phyloP scores from a whole-genome alignment of 2,888 invertebrate species.

The Trissolcus brochymenae region DNA sequence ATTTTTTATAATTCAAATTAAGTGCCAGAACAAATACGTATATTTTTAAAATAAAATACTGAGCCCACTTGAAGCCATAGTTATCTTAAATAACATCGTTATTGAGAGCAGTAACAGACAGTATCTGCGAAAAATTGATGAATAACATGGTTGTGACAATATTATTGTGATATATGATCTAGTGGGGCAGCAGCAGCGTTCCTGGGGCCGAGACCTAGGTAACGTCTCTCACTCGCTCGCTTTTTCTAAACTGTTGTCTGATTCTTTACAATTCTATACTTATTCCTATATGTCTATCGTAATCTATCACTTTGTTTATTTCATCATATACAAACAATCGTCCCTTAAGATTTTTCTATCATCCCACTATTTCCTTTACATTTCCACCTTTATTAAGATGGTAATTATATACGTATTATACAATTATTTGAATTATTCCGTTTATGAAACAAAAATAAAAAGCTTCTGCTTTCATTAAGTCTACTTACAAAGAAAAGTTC shows the following conservation, averaged over 20 bases:
- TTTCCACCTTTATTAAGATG: too few relatives aligned
- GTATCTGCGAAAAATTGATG: constrained; percentile 59
- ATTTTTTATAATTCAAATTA: too few relatives aligned
- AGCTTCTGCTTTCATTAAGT: too few relatives aligned
- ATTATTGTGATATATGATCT: constrained; percentile 77
- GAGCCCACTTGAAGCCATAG: constrained; percentile 30
- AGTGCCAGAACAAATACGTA: neutral
- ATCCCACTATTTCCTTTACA: too few relatives aligned
- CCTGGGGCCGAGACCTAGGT: constrained; percentile 81
- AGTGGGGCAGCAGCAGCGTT: constrained; percentile 81
- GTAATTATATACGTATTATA: too few relatives aligned
- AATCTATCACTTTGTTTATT: constrained; percentile 58
- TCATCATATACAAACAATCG: too few relatives aligned
- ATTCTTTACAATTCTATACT: constrained; percentile 61
- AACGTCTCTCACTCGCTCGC: constrained; percentile 77
- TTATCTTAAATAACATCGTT: neutral
- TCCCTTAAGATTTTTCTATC: too few relatives aligned
- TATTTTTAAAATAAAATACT: constrained; percentile 9
- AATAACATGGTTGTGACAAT: constrained; percentile 74
- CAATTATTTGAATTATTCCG: too few relatives aligned
- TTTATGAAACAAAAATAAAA: too few relatives aligned
- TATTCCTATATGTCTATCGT: constrained; percentile 53
- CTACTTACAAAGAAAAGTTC: too few relatives aligned
- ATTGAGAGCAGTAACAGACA: constrained; percentile 54
- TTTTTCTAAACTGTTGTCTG: constrained; percentile 69